Evolutionary conservation across 1,140 invertebrate genomes (phyloP).

Genomic region (Drosophila orena): DNA sequence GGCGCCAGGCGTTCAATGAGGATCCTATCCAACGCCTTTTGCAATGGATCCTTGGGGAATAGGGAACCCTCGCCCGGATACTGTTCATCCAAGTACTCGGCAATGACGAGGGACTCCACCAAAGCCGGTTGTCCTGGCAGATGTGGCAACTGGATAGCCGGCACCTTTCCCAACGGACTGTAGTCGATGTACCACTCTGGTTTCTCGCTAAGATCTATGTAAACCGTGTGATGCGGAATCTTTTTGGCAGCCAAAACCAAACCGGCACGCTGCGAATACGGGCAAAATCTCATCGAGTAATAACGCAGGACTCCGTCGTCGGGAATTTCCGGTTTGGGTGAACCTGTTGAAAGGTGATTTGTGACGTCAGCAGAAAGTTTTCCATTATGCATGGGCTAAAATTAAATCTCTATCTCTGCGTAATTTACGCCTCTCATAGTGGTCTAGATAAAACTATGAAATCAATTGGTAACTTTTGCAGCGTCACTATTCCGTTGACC

Average conservation of each 20-base stretch:
- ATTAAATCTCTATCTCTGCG: conserved; percentile 23
- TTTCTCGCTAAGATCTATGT: conserved; percentile 93
- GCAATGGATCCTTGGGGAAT: conserved; percentile 89
- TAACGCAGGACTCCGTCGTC: conserved; percentile 90
- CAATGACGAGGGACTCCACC: conserved; percentile 93
- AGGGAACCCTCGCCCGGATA: conserved; percentile 88
- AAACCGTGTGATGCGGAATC: conserved; percentile 93
- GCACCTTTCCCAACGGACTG: conserved; percentile 92
- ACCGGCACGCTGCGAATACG: conserved; percentile 93
- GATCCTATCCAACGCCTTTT: conserved; percentile 91
- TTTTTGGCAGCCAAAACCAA: conserved; percentile 93
- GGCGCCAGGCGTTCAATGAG: conserved; percentile 89
- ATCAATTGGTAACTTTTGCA: conserved; percentile 28
- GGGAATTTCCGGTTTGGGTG: conserved; percentile 87
- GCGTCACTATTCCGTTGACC: conserved; percentile 28
- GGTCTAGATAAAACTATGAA: conserved; percentile 36
- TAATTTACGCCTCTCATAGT: conserved; percentile 15
- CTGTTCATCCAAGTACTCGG: conserved; percentile 93
- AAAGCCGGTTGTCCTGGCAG: conserved; percentile 87
- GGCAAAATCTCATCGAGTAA: conserved; percentile 96
- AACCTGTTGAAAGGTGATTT: conserved; percentile 85
- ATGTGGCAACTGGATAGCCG: conserved; percentile 90
- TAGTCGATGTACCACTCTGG: conserved; percentile 92
- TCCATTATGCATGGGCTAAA: conserved; percentile 21
- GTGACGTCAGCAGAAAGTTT: conserved; percentile 45